Evolutionary conservation across 2,888 invertebrate species (phyloP), one percentile per base, ranked within the genome.

Genomic region (Oscheius sp.): DNA sequence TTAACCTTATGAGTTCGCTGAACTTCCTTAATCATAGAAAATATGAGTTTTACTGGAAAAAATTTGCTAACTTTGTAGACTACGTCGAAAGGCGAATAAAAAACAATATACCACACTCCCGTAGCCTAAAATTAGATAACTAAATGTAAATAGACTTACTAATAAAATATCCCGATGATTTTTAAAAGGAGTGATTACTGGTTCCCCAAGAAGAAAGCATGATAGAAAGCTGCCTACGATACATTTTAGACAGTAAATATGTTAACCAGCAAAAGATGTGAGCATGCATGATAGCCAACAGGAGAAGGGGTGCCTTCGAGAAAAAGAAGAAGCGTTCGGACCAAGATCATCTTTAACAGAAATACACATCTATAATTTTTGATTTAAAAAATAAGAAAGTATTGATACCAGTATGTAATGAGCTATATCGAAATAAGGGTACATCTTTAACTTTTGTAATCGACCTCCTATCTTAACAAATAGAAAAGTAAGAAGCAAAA

Each of bases 401-500:
- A 80, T 63, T n/a, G n/a, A n/a, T 26, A 85, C 84, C 62, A 85
- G 66, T n/a, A 94, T 90, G 88, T 94, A 94, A 89, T 98, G 95
- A 82, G 96, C 96, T 85, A 96, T 92, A 88, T 98, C 97, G 89
- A 99, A 99, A 90, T 95, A 97, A 65, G 98, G 98, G 87, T 93
- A 98, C 96, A 98, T 97, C 90, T 97, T 95, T 82, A 97, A 90
- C 89, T 96, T 95, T 84, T 95, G 94, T 90, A 98, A 94, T 91
- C 94, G 94, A 89, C 95, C 95, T 89, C 97, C 96, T 90, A 96
- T 91, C 89, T 96, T 95, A 87, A 97, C 45, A n/a, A 22, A 47
- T 24, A 24, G 3, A 17, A 17, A 6, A 17, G 2, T 47, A 2
- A 22, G 3, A 4, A 6, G 24, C 5, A 5, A 5, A 22, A 20